Base-by-base conservation (phyloP, 1,140 invertebrate species). In the Forficula auricularia region DNA sequence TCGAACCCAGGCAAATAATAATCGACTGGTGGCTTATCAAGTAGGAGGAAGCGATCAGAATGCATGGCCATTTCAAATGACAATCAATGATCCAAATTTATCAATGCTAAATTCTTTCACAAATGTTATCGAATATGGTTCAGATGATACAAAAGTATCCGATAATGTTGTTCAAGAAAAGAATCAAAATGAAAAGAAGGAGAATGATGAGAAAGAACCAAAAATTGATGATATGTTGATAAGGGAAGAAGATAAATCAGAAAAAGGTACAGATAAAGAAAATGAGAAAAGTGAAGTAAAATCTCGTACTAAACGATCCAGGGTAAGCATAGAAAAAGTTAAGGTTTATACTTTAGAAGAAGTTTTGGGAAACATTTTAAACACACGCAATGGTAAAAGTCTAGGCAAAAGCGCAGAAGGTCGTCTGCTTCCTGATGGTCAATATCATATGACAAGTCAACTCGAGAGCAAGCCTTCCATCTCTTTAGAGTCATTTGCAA, bases 121-220 rank as follows among this genome's bases (percentile, higher is more conserved):
- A 10, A 68, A 63, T 48, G 63, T 72, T 44, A 50, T 73, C 32
- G 67, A 73, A 58, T 68, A 71, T 52, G 71, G 68, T n/a, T 67
- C 68, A 46, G 55, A 44, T 22, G 65, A 62, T 69, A 65, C 40
- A 59, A 45, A 40, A 57, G 57, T 43, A 59, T 57, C 4, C 4
- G 22, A 27, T 6, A 6, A 4, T 10, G 4, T 10, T 6, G 10
- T 6, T 27, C 22, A 27, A 27, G 10, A 4, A 27, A 27, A 6
- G 10, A 27, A 19, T 9, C 16, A 13, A 4, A 12, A 20, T n/a
- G 35, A 57, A 57, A 38, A 15, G 52, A 30, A 48, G 31, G 49
- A 48, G 41, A 27, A 50, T 27, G 37, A 50, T 37, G n/a, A n/a
- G n/a, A n/a, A n/a, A n/a, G n/a, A n/a, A n/a, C n/a, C n/a, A n/a